Evolutionary conservation across 2,888 invertebrate genomes (phyloP), one percentile per base, ranked within the genome.

Genomic region (Argyresthia albistria): DNA sequence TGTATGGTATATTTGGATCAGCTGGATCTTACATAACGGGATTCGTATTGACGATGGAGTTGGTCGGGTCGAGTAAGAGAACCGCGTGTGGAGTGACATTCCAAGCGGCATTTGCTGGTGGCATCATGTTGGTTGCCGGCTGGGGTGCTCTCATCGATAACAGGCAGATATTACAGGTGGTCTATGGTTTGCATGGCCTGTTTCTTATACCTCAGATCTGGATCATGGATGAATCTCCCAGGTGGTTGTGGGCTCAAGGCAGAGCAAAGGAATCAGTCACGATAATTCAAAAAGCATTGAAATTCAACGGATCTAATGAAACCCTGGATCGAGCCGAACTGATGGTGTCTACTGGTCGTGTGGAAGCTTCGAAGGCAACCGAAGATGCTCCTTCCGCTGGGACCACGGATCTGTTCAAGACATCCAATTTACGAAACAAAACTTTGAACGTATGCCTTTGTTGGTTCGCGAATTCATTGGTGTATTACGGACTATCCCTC

Each of bases 381-480:
- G 76, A 70, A 16, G 71, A 70, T 15, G 71, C 73, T 49, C 64
- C 83, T 8, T 78, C 89, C 1, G 92, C 91, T 36, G 89, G 92
- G 4, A 88, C 93, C 0, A 58, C 86, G 9, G 95, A 95, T 73
- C 83, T 96, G n/a, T 93, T 96, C 68, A 93, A 89, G 73, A 94
- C 94, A 0, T 94, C 95, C 0, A 93, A 93, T 72, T 76, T 96
- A 53, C 88, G 95, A 55, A 91, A 89, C 58, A 95, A 94, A 73
- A 93, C 94, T 0, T 70, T 96, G 8, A 96, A 95, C 67, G 90
- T 95, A 7, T 95, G 95, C 63, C 86, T 95, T 11, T 93, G 93
- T 65, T 96, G 95, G 95, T 95, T 95, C 68, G 94, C 95, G n/a
- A 95, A 95, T 70, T 93, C 95, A 1, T 88, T 96, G 56, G 94